Base-by-base conservation (phyloP, 2,797 vertebrate species). In the Semotilus atromaculatus region DNA sequence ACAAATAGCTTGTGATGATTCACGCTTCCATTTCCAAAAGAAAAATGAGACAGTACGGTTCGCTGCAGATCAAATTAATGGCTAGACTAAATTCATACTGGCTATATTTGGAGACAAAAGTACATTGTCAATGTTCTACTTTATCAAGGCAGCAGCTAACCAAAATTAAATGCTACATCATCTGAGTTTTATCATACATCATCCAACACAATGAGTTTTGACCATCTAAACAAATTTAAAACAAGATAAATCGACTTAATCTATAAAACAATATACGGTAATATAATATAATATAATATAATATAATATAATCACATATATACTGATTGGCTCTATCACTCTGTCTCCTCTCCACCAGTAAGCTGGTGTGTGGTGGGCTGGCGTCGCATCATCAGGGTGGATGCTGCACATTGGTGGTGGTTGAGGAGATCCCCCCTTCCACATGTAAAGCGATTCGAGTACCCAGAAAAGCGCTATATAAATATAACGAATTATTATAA, bases 1-100 rank as follows among this genome's bases (percentile, higher is more conserved):
- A 85, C 67, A 85, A 60, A 85, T 83, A 70, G 53, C 66, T 77
- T 45, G 73, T 78, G 82, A 84, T 84, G 82, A 84, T 84, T 84
- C 82, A 77, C n/a, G 82, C 74, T 45, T 78, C 64, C 51, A 55
- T 68, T 77, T 68, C 48, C 62, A 68, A 55, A 76, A 58, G 64
- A 58, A 84, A 78, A 78, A 66, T 62, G 55, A 80, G 72, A 81
- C 76, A 14, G 70, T 34, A 10, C 58, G 26, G 40, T 55, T 66
- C 68, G 74, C 58, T 78, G 51, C 45, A 16, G 64, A 70, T 23
- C 34, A 77, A 76, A 77, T 82, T 64, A 21, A 72, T 23, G 67
- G 64, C 48, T 70, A 75, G 74, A 76, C 45, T 67, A 45, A 79
- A 79, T 83, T 74, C 45, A 80, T 51, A 55, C 4, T 13, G 77